Conservation (phyloP, 2,113 vertebrate species). For the Strix aluco region DNA sequence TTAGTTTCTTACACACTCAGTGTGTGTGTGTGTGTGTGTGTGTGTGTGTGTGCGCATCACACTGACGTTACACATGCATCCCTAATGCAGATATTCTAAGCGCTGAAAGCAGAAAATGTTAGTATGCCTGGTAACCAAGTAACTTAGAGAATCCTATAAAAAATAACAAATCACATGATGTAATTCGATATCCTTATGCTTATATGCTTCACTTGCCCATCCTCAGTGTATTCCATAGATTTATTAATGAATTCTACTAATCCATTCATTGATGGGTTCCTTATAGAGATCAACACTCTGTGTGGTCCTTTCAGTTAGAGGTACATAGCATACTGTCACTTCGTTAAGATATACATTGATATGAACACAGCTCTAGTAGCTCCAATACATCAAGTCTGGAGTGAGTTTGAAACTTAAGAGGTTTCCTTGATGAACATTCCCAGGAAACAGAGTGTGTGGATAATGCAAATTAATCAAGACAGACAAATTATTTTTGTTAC, state of each 20-base stretch:
- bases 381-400: not conserved
- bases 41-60: not conserved
- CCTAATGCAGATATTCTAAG: not conserved
- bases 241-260: not conserved
- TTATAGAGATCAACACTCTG: not conserved
- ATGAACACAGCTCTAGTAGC: not conserved
- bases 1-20: not conserved
- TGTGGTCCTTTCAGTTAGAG: not conserved
- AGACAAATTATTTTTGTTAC: not conserved
- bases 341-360: not conserved
- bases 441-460: not conserved
- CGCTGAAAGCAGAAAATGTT: not conserved
- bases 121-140: not conserved
- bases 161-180: not conserved
- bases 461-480: not conserved
- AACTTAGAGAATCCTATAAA: not conserved
- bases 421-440: not conserved
- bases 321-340: not conserved
- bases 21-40: not conserved
- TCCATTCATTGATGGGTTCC: not conserved
- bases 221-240: not conserved
- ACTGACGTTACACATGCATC: not conserved
- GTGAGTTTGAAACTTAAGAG: not conserved
- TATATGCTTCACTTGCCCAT: not conserved
- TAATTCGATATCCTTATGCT: not conserved